Base-by-base conservation (phyloP, 2,888 invertebrate species). In the Heliconius sara region DNA sequence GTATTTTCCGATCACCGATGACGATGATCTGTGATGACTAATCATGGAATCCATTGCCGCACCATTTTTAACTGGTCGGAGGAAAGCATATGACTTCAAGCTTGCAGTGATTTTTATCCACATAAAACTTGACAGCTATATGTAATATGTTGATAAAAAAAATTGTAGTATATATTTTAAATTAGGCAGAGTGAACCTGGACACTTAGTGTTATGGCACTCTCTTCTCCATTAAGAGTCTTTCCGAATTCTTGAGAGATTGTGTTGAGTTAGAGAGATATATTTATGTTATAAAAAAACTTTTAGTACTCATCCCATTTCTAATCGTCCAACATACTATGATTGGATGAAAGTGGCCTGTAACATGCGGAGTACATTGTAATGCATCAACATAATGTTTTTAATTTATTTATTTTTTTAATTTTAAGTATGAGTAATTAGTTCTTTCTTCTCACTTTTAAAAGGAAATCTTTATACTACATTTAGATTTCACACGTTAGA, bases 341-440 rank as follows among this genome's bases (percentile, higher is more conserved):
- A 60, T 73, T n/a, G 39, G 60, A 73, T 60, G 73, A 73, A 73
- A 73, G 73, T 73, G 13, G 57, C 73, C 4, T 39, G 34, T 34
- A 30, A 13, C 71, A 22, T 71, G 7, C 19, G 52, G 2, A 13
- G 57, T 57, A 57, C 12, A 72, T 57, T 72, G 22, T 72, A n/a
- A 57, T 60, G n/a, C n/a, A 34, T 34, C n/a, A 16, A 34, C 30
- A 13, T 73, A 57, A 73, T 60, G 71, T 27, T 71, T 71, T 52
- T 22, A 27, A 71, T 34, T 52, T 19, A 4, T 52, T 52, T 25
- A 0, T n/a, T 22, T 34, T 34, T 30, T 10, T 10, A 39, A 57
- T 73, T 73, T 34, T 30, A n/a, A 57, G n/a, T 12, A 25, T 60
- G 5, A 72, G 6, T 19, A 16, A 52, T 52, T 1, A 71, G 10